Percentiles rank a stretch among this genome's conserved stretches.
phyloP scores from a whole-genome alignment of 2,888 invertebrate genomes.

The Beris chalybata region DNA sequence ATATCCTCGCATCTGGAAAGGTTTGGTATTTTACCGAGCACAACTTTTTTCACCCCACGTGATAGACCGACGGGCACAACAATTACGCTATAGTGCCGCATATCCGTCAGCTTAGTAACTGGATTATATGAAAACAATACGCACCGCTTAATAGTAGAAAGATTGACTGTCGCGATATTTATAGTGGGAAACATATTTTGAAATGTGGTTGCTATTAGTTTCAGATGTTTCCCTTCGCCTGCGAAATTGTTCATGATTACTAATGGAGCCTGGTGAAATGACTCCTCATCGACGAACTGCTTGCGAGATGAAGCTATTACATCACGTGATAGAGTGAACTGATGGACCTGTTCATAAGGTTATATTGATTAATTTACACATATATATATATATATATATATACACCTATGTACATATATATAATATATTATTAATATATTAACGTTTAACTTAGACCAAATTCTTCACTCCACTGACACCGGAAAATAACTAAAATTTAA shows the following conservation, averaged over 20 bases:
- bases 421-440: no score
- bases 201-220: slow-evolving; percentile 92
- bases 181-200: slow-evolving; percentile 99
- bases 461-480: no score
- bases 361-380: no score
- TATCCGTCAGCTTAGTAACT: slow-evolving; percentile 80
- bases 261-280: slow-evolving; percentile 86
- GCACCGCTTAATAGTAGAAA: slow-evolving; percentile 84
- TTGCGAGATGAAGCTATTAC: slow-evolving; percentile 83
- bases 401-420: no score
- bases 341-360: slow-evolving; percentile 51
- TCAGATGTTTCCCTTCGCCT: slow-evolving; percentile 85
- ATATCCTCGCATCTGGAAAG: slow-evolving; percentile 81
- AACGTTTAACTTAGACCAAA: no score
- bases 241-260: slow-evolving; percentile 89
- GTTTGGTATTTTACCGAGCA: slow-evolving; percentile 90
- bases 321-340: slow-evolving; percentile 82
- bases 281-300: slow-evolving; percentile 78
- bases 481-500: no score
- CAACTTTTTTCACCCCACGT: slow-evolving; percentile 88
- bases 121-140: slow-evolving; percentile 89
- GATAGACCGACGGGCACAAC: slow-evolving; percentile 89
- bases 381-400: no score
- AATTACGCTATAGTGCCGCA: slow-evolving; percentile 94
- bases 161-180: slow-evolving; percentile 87